A percentile compares a stretch with the other conserved stretches of the same genome.
These are phyloP conservation scores for Drosophila sulfurigaster DNA, from an alignment of 1,140 invertebrate genomes.

Conservation along the genomic window DNA sequence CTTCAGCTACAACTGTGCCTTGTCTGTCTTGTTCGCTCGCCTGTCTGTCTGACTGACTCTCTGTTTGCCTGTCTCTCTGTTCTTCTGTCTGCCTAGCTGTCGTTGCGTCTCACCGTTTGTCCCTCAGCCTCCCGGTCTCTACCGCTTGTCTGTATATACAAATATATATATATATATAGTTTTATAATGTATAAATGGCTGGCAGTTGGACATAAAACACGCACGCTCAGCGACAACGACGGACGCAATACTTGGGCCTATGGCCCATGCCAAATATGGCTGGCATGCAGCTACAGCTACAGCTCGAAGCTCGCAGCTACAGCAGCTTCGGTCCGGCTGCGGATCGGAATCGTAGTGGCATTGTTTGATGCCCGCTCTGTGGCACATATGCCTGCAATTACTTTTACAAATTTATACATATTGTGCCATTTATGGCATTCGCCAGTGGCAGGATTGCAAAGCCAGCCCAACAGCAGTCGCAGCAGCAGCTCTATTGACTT, in stretches of 20 bases:
- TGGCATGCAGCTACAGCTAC: constrained; percentile 37
- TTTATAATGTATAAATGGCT: constrained; percentile 83
- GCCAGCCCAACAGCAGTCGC: constrained; percentile 12
- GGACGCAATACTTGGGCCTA: constrained; percentile 58
- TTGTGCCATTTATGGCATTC: constrained; percentile 79
- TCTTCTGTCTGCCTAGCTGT: background rate
- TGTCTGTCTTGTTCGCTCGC: constrained; percentile 13
- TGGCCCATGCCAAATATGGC: constrained; percentile 70
- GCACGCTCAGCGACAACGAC: constrained; percentile 52
- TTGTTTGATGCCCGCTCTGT: constrained; percentile 60
- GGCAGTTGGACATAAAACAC: constrained; percentile 82
- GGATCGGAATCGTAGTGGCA: constrained; percentile 36
- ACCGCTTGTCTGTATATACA: too few species aligned
- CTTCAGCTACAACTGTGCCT: constrained; percentile 27
- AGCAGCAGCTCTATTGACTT: constrained; percentile 55
- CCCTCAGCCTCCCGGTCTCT: constrained; percentile 27
- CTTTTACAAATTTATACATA: constrained; percentile 85
- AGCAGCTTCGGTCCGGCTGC: background rate
- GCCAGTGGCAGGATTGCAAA: constrained; percentile 63
- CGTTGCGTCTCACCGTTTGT: constrained; percentile 8
- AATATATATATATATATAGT: constrained; percentile 60
- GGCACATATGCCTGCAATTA: constrained; percentile 79
- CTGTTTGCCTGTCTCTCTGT: constrained; percentile 11
- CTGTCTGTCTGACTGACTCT: constrained; percentile 9
- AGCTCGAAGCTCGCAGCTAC: background rate